Evolutionary conservation across 2,888 invertebrate species (phyloP).

Genomic region (Agonopterix arenella): DNA sequence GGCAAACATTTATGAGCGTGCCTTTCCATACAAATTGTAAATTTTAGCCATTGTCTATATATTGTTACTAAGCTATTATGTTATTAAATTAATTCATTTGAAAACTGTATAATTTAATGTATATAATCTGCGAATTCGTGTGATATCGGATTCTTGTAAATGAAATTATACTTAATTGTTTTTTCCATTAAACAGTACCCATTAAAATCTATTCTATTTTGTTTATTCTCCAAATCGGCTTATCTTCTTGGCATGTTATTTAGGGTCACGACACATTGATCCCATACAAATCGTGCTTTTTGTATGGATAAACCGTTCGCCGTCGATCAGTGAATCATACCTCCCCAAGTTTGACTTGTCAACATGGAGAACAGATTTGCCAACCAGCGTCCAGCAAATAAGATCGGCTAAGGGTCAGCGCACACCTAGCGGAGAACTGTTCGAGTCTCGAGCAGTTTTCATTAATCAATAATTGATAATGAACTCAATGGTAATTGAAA

Average conservation of each 20-base stretch:
- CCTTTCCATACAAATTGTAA: slow-evolving; percentile 41
- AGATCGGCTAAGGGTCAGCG: no score
- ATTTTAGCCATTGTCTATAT: slow-evolving; percentile 22
- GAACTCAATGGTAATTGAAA: no score
- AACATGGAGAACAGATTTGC: not conserved
- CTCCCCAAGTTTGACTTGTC: slow-evolving; percentile 4
- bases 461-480: no score
- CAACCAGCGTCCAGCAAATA: no score
- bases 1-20: slow-evolving; percentile 27
- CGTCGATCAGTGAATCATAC: no score
- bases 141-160: slow-evolving; percentile 30
- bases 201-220: no score
- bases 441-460: no score
- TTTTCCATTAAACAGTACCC: slow-evolving; percentile 51
- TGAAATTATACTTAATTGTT: slow-evolving; percentile 59
- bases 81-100: slow-evolving; percentile 4
- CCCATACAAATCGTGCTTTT: no score
- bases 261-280: slow-evolving; percentile 8
- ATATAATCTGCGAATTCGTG: slow-evolving; percentile 17
- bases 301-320: no score
- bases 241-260: slow-evolving; percentile 2
- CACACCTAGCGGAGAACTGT: no score
- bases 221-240: no score
- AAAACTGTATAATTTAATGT: slow-evolving; percentile 29
- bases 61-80: not conserved